These are phyloP conservation scores for Neostethus bicornis DNA, from an alignment of 2,797 vertebrate species.

Conservation along the genomic window DNA sequence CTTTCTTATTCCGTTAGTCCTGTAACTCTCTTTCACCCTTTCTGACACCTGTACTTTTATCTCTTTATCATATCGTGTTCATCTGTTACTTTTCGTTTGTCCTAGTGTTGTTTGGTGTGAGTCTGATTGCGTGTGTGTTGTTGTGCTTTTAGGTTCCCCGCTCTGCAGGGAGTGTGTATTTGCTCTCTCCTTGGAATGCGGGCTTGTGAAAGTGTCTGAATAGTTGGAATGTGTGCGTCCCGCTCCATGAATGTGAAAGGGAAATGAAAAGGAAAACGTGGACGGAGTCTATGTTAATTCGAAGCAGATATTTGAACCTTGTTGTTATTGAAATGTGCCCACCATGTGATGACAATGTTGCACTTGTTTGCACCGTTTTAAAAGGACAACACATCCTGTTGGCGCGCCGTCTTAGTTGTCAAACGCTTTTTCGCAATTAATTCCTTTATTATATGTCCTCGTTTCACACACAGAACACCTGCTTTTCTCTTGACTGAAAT, in stretches of 20 bases:
- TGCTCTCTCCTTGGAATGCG: slow-evolving; percentile 69
- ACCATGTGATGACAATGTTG: slow-evolving; percentile 33
- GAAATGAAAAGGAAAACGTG: slow-evolving; percentile 56
- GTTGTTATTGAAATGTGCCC: slow-evolving; percentile 35
- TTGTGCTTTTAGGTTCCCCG: slow-evolving; percentile 65
- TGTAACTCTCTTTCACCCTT: slow-evolving; percentile 47
- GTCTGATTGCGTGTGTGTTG: slow-evolving; percentile 36
- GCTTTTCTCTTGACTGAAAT: not conserved
- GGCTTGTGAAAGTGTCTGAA: slow-evolving; percentile 68
- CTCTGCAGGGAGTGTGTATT: slow-evolving; percentile 69
- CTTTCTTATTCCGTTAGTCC: slow-evolving; percentile 62
- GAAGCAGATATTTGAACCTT: slow-evolving; percentile 42
- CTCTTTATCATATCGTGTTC: slow-evolving; percentile 36
- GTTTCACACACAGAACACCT: slow-evolving; percentile 7
- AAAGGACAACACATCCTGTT: slow-evolving; percentile 9
- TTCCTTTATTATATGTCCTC: slow-evolving; percentile 17
- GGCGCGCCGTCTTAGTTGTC: slow-evolving; percentile 11
- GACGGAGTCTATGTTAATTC: slow-evolving; percentile 52
- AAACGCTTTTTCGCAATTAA: slow-evolving; percentile 4
- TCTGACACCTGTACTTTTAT: slow-evolving; percentile 31
- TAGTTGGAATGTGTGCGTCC: slow-evolving; percentile 57
- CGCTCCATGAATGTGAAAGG: slow-evolving; percentile 45
- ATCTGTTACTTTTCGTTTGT: slow-evolving; percentile 27
- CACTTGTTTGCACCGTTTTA: slow-evolving; percentile 26
- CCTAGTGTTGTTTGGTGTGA: slow-evolving; percentile 32